A percentile compares a stretch with the other conserved stretches of the same genome.
phyloP scores from a whole-genome alignment of 2,888 invertebrate species.

The Acanthoscelides obtectus region DNA sequence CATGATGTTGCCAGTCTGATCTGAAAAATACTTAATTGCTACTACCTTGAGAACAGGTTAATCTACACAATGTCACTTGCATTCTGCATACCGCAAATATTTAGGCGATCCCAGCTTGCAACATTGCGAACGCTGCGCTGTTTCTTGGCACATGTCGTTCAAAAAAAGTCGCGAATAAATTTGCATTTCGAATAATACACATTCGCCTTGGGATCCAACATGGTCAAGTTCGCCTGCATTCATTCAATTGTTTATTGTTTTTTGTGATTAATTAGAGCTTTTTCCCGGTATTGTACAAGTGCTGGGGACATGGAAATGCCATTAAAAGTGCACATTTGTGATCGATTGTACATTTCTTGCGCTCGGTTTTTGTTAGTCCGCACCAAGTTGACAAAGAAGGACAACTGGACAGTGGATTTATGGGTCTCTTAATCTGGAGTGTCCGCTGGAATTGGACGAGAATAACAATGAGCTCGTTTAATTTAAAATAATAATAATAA shows the following conservation, averaged over 20 bases:
- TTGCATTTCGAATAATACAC: background rate
- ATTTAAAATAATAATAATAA: background rate
- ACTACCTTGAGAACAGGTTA: background rate
- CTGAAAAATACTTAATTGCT: background rate
- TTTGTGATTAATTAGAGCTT: background rate
- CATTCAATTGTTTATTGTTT: background rate
- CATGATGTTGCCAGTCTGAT: background rate
- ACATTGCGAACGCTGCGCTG: background rate
- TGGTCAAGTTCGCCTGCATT: background rate
- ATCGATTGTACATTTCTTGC: background rate
- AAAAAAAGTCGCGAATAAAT: background rate
- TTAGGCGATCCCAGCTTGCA: background rate
- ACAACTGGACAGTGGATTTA: background rate
- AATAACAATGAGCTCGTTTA: background rate
- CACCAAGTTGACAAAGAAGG: background rate
- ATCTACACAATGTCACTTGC: background rate
- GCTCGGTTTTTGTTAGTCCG: background rate
- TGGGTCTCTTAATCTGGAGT: background rate
- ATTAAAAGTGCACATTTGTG: background rate
- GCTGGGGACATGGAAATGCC: background rate
- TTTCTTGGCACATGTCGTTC: background rate
- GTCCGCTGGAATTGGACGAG: background rate
- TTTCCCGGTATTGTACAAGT: background rate
- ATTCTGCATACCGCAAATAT: background rate
- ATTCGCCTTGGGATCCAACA: background rate